phyloP scores from a whole-genome alignment of 2,113 vertebrate genomes.

The Thomomys bottae region DNA sequence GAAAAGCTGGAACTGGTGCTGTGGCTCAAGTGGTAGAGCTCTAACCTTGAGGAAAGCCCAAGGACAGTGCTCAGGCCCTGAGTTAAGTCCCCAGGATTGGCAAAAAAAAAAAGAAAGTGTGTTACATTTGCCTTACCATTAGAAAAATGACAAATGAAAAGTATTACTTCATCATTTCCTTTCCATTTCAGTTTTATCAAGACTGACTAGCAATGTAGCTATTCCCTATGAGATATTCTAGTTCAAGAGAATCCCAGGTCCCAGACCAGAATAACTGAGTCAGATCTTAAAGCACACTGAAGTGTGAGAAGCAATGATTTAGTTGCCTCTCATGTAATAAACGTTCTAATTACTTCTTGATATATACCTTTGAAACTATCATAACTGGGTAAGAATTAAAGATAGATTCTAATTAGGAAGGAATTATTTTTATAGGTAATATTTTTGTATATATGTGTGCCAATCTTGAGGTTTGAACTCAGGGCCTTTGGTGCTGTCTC shows the following conservation, averaged over 20 bases:
- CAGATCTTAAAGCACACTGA: neutral
- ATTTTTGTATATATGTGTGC: too few species aligned
- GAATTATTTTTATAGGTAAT: neutral
- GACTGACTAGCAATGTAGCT: neutral
- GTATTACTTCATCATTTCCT: neutral
- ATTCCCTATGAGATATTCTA: neutral
- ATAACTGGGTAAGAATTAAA: neutral
- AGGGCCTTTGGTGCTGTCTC: too few species aligned
- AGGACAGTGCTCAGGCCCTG: too few species aligned
- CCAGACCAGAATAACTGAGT: neutral
- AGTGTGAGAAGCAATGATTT: neutral
- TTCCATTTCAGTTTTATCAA: neutral
- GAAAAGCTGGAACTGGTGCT: too few species aligned
- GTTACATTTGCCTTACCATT: neutral
- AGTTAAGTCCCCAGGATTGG: too few species aligned
- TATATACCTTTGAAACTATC: neutral
- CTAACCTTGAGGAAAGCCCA: too few species aligned
- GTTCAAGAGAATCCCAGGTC: neutral
- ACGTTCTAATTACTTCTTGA: neutral
- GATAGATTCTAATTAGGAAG: neutral
- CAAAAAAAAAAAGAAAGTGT: neutral
- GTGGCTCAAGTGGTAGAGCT: too few species aligned
- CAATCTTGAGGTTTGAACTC: too few species aligned
- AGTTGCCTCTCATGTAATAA: neutral
- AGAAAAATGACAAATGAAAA: neutral